Percentiles rank a stretch among this genome's conserved stretches.
These are phyloP conservation scores for Cebus imitator DNA, from an alignment of 2,113 vertebrate species.

Conservation along the genomic window DNA sequence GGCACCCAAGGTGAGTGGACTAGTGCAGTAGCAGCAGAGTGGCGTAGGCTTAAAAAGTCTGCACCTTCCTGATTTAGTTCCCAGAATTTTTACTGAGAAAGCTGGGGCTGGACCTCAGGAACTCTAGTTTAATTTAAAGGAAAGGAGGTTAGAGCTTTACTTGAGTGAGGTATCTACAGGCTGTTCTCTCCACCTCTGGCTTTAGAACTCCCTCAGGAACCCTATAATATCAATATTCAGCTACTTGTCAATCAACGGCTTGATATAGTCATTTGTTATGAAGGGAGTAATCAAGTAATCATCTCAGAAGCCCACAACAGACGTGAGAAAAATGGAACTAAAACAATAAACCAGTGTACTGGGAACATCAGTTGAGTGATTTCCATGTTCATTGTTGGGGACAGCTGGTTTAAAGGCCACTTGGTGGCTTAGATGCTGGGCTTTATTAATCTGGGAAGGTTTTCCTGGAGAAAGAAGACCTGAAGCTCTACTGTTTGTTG, in stretches of 20 bases:
- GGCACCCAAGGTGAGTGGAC: constrained; percentile 94
- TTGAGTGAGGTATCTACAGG: not conserved
- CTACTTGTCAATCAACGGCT: not conserved
- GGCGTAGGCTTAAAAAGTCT: not conserved
- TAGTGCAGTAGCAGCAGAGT: rapidly evolving
- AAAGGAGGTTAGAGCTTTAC: not conserved
- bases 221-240: not conserved
- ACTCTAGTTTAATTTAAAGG: not conserved
- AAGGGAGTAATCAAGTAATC: not conserved
- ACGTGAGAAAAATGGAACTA: not conserved
- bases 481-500: not conserved
- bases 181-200: not conserved
- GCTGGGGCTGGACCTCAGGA: not conserved
- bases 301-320: not conserved
- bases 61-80: not conserved
- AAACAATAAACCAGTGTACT: not conserved
- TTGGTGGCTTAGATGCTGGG: not conserved
- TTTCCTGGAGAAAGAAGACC: not conserved
- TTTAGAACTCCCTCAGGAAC: not conserved
- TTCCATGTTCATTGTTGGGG: not conserved
- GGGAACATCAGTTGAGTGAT: not conserved
- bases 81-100: not conserved
- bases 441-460: not conserved
- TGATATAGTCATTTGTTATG: not conserved
- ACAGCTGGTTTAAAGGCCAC: not conserved